Evolutionary conservation across 2,888 invertebrate genomes (phyloP), one percentile per base, ranked within the genome.

Genomic region (Cosmopolites sordidus): DNA sequence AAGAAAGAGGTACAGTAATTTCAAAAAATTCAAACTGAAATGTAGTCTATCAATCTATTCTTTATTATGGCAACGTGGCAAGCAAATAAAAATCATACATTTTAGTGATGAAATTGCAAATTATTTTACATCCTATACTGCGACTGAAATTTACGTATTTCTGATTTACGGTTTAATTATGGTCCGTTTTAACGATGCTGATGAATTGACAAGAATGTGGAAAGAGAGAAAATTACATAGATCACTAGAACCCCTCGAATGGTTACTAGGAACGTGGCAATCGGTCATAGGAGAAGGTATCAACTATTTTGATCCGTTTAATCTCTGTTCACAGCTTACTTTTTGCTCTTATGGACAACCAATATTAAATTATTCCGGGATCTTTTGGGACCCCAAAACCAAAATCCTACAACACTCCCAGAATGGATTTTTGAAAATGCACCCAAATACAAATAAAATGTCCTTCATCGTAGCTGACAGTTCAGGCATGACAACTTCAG

Each of bases 321-420:
- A 68, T 1, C 84, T 82, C 62, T 75, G 76, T 41, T 83, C 83
- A 61, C 76, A 79, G 56, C 64, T 83, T 48, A 77, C 75, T 58
- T 83, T 83, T 62, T 61, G 65, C 42, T 80, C 79, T 38, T 68
- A 79, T 69, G 83, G 83, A 11, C 83, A 83, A 60, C 83, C 84
- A 0, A 76, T 82, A 74, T 75, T 82, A 30, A 81, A 80, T 65
- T 84, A 76, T 61, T 62, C 66, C 3, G 78, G 81, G 0, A 70
- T 69, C 48, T 79, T 81, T 0, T 77, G 73, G 65, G 75, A 82
- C 61, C 77, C 80, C 0, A 75, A 75, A 27, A 78, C 74, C 33
- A 75, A 76, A 18, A 75, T 67, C 1, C 81, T 82, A 0, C 80
- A 83, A 81, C 83, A 84, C 63, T 75, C 79, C 49, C 84, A 84